Conservation (phyloP, 1,140 invertebrate genomes). For the Drosophila trapezifrons region DNA sequence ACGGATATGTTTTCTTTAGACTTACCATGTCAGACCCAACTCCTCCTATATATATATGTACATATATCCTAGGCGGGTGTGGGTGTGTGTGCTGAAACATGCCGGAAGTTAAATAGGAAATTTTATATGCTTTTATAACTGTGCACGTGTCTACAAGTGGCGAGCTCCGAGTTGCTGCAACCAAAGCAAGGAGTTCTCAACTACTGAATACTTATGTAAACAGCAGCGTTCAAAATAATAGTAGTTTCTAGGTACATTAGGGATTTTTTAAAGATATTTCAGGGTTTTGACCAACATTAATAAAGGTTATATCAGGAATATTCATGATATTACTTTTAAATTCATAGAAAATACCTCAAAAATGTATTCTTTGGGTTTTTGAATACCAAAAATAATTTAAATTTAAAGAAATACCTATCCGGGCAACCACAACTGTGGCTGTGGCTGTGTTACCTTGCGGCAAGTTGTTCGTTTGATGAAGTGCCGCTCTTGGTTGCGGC, state of each 20-base stretch:
- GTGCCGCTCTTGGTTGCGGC: conserved; percentile 61
- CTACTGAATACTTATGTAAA: conserved; percentile 6
- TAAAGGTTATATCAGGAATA: too few species aligned
- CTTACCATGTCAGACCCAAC: conserved; percentile 61
- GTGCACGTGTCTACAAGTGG: conserved; percentile 76
- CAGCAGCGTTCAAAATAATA: neutral
- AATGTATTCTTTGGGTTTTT: too few species aligned
- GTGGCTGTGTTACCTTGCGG: conserved; percentile 56
- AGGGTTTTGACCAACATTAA: too few species aligned
- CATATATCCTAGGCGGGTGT: neutral
- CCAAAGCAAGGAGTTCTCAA: conserved; percentile 26
- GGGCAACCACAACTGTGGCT: neutral
- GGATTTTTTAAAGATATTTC: too few species aligned
- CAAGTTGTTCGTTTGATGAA: conserved; percentile 72
- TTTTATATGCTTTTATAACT: conserved; percentile 82
- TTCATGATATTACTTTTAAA: neutral
- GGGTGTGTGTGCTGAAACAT: conserved; percentile 51
- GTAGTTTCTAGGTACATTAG: rapidly evolving
- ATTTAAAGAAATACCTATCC: too few species aligned
- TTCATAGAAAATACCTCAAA: neutral
- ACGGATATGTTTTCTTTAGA: conserved; percentile 80
- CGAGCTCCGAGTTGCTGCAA: conserved; percentile 38
- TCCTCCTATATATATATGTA: neutral
- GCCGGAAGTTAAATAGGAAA: conserved; percentile 82
- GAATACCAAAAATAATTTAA: too few species aligned